Percentiles rank a stretch among this genome's conserved stretches.
Conservation (phyloP, 2,113 vertebrate genomes). For the Syrmaticus mikado region DNA sequence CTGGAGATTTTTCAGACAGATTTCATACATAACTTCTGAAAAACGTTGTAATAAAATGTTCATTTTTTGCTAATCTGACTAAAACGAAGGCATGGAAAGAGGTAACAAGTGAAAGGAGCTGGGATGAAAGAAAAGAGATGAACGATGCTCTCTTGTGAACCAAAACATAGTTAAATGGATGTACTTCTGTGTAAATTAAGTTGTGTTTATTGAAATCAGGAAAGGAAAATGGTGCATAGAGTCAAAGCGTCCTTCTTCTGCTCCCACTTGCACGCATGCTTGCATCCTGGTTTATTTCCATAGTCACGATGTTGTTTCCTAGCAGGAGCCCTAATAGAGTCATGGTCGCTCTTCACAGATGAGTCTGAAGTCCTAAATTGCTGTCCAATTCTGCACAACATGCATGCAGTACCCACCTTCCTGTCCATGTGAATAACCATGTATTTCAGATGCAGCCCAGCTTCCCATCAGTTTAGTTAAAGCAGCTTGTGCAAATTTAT, state of each 20-base stretch:
- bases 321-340: constrained; percentile 6
- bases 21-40: constrained; percentile 20
- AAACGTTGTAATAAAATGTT: constrained; percentile 1
- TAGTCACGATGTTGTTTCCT: neutral
- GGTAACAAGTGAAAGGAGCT: neutral
- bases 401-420: constrained; percentile 33
- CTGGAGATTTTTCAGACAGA: neutral
- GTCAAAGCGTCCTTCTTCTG: neutral
- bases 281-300: neutral
- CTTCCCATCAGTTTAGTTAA: constrained; percentile 63
- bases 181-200: neutral
- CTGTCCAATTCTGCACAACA: constrained; percentile 38
- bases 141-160: neutral
- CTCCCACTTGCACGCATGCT: neutral
- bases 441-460: constrained; percentile 62
- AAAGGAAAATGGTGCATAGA: neutral
- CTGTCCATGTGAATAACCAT: constrained; percentile 52
- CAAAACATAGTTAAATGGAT: neutral
- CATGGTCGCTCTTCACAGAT: constrained; percentile 22
- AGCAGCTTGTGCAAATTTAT: constrained; percentile 63
- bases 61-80: constrained; percentile 35
- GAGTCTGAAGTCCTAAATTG: constrained; percentile 41
- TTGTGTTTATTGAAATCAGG: neutral
- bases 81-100: neutral
- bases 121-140: neutral